A percentile compares a stretch with the other conserved stretches of the same genome.
These are phyloP conservation scores for Erethizon dorsatum DNA, from an alignment of 2,797 vertebrate species.

Conservation along the genomic window DNA sequence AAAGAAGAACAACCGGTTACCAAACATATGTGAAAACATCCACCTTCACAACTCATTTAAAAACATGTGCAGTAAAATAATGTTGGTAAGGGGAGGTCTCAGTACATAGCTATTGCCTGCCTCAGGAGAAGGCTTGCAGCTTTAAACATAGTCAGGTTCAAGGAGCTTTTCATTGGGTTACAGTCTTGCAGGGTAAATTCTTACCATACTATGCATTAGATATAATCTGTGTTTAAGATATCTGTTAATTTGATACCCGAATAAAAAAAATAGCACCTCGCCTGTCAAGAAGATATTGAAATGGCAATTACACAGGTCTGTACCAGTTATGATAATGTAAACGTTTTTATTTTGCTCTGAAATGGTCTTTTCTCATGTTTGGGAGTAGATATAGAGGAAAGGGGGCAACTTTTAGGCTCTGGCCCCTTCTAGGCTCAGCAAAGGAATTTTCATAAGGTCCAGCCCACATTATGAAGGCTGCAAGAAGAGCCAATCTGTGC, in stretches of 20 bases:
- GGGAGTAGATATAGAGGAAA: neutral
- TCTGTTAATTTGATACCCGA: slow-evolving; percentile 53
- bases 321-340: neutral
- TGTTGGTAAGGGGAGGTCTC: neutral
- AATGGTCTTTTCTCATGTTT: slow-evolving; percentile 32
- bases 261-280: slow-evolving; percentile 58
- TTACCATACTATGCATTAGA: slow-evolving; percentile 35
- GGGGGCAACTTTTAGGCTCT: neutral
- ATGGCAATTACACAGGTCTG: slow-evolving; percentile 12
- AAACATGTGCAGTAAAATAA: slow-evolving; percentile 42
- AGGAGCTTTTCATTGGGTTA: slow-evolving; percentile 52
- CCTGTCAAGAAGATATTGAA: slow-evolving; percentile 50
- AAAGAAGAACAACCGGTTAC: slow-evolving; percentile 55
- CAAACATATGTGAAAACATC: slow-evolving; percentile 25
- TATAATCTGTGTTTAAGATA: slow-evolving; percentile 30
- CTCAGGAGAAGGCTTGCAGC: neutral
- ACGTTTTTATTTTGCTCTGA: slow-evolving; percentile 3
- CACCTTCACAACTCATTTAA: slow-evolving; percentile 25
- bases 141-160: slow-evolving; percentile 38
- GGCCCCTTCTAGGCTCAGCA: neutral
- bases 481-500: neutral
- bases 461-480: neutral
- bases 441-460: slow-evolving; percentile 36
- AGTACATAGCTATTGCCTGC: neutral
- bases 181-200: slow-evolving; percentile 38